These are phyloP conservation scores for Ashinkailepas kermadecensis DNA, from an alignment of 2,888 invertebrate species.

Conservation along the genomic window DNA sequence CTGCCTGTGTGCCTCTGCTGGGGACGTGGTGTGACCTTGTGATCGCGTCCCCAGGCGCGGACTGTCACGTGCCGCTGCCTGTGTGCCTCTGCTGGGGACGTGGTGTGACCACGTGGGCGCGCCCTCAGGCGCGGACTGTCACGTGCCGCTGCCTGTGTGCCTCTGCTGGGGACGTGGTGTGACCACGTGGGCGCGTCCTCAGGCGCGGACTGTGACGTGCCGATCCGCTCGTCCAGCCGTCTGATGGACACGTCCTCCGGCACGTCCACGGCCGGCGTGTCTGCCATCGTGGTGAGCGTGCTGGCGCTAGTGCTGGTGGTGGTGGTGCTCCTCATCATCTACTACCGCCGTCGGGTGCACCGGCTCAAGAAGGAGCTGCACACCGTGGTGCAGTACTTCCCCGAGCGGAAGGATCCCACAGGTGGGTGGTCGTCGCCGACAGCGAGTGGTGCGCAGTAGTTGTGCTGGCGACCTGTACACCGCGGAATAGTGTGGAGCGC, in stretches of 20 bases:
- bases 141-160: not conserved
- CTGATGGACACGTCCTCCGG: not conserved
- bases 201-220: slow-evolving; percentile 10
- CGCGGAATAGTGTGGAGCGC: too few species aligned
- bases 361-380: slow-evolving; percentile 29
- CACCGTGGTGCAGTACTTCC: slow-evolving; percentile 25
- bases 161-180: not conserved
- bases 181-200: not conserved
- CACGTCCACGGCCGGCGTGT: not conserved
- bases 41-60: too few species aligned
- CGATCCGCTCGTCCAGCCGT: not conserved
- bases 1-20: too few species aligned
- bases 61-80: too few species aligned
- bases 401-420: not conserved
- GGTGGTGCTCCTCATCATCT: slow-evolving; percentile 24
- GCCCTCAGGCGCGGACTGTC: not conserved
- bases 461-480: too few species aligned
- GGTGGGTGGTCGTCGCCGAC: not conserved
- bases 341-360: slow-evolving; percentile 24
- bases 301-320: slow-evolving; percentile 22
- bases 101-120: too few species aligned
- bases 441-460: too few species aligned
- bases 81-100: too few species aligned
- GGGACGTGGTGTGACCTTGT: too few species aligned
- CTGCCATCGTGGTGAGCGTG: slow-evolving; percentile 23